These are phyloP conservation scores for Spermophilus dauricus DNA, from an alignment of 2,113 vertebrate species.

Conservation along the genomic window DNA sequence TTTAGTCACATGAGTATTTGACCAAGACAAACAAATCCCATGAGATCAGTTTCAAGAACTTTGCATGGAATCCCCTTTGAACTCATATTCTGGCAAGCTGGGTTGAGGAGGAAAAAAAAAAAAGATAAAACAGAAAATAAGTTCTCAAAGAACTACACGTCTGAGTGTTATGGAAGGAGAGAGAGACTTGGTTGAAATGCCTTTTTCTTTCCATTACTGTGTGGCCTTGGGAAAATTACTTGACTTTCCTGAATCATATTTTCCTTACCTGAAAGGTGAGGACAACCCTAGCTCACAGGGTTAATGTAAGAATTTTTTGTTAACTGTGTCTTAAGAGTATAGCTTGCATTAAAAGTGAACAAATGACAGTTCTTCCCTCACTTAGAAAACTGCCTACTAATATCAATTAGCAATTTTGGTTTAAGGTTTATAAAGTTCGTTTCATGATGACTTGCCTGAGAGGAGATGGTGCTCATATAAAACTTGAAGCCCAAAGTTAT, in stretches of 20 bases:
- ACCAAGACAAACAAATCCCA: slow-evolving; percentile 2
- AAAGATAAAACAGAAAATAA: not conserved
- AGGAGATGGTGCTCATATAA: not conserved
- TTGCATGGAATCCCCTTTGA: not conserved
- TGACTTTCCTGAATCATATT: not conserved
- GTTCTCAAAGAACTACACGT: not conserved
- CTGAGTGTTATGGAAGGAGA: not conserved
- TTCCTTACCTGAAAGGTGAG: slow-evolving; percentile 23
- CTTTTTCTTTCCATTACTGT: not conserved
- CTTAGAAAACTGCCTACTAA: slow-evolving; percentile 24
- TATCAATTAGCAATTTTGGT: slow-evolving; percentile 37
- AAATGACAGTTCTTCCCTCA: not conserved
- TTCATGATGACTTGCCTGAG: not conserved
- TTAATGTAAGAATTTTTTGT: not conserved
- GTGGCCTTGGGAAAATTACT: not conserved
- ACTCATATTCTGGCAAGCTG: not conserved
- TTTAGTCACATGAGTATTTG: not conserved
- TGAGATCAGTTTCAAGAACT: not conserved
- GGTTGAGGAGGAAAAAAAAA: not conserved
- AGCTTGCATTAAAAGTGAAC: not conserved
- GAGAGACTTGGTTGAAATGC: not conserved
- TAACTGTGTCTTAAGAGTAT: no score
- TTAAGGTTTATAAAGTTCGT: slow-evolving; percentile 24
- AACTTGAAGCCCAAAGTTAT: not conserved
- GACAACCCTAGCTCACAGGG: not conserved